Percentiles rank a stretch among this genome's conserved stretches.
Evolutionary conservation across 2,888 invertebrate species (phyloP).

Genomic region (Lacanobia wlatinum): DNA sequence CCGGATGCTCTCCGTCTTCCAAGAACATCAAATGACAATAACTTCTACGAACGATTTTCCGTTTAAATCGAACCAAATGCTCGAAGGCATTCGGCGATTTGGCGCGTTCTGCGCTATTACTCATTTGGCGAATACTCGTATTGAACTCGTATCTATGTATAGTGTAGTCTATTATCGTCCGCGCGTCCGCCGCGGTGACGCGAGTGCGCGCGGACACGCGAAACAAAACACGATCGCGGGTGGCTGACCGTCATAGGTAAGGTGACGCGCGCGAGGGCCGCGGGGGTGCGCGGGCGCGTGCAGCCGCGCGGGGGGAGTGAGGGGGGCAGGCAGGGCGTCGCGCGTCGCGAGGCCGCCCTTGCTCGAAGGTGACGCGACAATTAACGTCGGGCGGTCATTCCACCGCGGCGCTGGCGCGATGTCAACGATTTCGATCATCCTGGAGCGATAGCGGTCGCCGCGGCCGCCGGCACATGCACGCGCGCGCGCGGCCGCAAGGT

Average conservation of each 20-base stretch:
- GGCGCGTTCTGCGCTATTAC: slow-evolving; percentile 56
- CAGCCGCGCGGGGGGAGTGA: slow-evolving; percentile 47
- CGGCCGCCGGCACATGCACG: slow-evolving; percentile 77
- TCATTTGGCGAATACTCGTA: slow-evolving; percentile 54
- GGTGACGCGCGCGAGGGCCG: slow-evolving; percentile 80
- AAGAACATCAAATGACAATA: slow-evolving; percentile 53
- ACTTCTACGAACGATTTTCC: slow-evolving; percentile 42
- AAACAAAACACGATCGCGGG: slow-evolving; percentile 75
- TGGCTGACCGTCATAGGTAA: slow-evolving; percentile 77
- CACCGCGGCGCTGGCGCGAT: slow-evolving; percentile 84
- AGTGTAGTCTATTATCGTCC: slow-evolving; percentile 61
- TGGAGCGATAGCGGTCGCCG: slow-evolving; percentile 81
- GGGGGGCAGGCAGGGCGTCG: slow-evolving; percentile 60
- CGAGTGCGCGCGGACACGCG: slow-evolving; percentile 62
- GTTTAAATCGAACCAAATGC: slow-evolving; percentile 47
- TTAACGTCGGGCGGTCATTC: slow-evolving; percentile 88
- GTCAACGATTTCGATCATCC: slow-evolving; percentile 89
- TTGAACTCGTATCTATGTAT: slow-evolving; percentile 32
- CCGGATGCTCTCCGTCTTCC: slow-evolving; percentile 51
- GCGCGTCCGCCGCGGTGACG: slow-evolving; percentile 61
- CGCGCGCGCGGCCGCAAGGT: slow-evolving; percentile 65
- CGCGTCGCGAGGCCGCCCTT: slow-evolving; percentile 82
- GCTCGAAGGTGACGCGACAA: slow-evolving; percentile 89
- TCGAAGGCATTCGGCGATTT: slow-evolving; percentile 37
- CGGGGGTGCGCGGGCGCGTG: slow-evolving; percentile 51